These are phyloP conservation scores for Cheirogaleus major DNA, from an alignment of 2,797 vertebrate species.

Conservation along the genomic window DNA sequence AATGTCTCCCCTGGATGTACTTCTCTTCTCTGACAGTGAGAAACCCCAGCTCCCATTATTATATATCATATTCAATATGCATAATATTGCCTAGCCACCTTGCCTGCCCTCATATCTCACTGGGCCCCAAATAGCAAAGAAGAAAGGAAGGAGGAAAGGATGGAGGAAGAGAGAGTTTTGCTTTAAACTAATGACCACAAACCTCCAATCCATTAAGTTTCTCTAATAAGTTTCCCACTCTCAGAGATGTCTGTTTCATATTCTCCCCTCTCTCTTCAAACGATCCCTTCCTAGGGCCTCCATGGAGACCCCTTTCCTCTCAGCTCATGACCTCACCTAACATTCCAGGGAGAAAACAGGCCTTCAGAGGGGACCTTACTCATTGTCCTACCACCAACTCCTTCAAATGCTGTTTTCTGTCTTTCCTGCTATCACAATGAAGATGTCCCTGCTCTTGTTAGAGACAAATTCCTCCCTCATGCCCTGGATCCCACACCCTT, in stretches of 20 bases:
- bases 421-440: background rate
- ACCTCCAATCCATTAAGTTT: background rate
- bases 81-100: background rate
- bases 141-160: background rate
- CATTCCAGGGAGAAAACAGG: background rate
- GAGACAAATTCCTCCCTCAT: background rate
- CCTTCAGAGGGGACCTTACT: background rate
- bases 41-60: background rate
- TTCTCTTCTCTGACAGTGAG: background rate
- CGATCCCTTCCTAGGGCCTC: background rate
- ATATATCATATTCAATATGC: background rate
- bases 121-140: background rate
- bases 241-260: background rate
- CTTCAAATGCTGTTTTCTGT: background rate
- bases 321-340: background rate
- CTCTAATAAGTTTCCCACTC: background rate
- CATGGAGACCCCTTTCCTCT: background rate
- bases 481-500: background rate
- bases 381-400: background rate
- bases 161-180: background rate
- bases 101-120: background rate
- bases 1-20: background rate
- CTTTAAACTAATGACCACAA: background rate
- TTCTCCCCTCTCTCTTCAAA: background rate
- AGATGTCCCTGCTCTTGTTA: background rate